Base-by-base conservation (phyloP, 2,888 invertebrate genomes). In the Melinaea marsaeus region DNA sequence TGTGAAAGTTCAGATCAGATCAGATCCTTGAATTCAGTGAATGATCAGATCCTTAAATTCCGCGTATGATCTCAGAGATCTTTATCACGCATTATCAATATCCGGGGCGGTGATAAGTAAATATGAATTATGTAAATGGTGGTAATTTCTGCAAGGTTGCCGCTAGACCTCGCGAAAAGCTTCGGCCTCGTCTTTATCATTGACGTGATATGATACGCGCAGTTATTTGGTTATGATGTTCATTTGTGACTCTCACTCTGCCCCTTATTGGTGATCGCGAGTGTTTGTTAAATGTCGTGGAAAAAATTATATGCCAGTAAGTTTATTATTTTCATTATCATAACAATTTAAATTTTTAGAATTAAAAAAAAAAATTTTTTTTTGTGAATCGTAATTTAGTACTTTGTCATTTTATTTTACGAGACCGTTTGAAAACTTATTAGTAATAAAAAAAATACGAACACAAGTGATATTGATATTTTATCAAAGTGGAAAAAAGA, bases 131-230 rank as follows among this genome's bases (percentile, higher is more conserved):
- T 88, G 85, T 85, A 86, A 86, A 85, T 84, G 78, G 79, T 78
- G 88, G 83, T 84, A 89, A 89, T 88, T 87, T 84, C 85, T 78
- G 76, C 80, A 87, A 89, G 89, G 88, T 78, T 83, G 76, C 66
- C 62, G 37, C 46, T 70, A 81, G 85, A 86, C 86, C 87, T 86
- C 85, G 86, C 84, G 78, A 85, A 87, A 86, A 83, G 79, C 81
- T 76, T 72, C 78, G 86, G 80, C 89, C 89, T 90, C 84, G 86
- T 63, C 75, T 78, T 86, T 90, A 89, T 90, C 89, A 84, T 77
- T 77, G 79, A 74, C 75, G 79, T 81, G 85, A 85, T 88, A 86
- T 81, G 84, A 86, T 86, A 83, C 81, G 80, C 82, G 84, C 79
- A 81, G 79, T 84, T 77, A 79, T 76, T 79, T 76, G 75, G 73